phyloP scores from a whole-genome alignment of 2,888 invertebrate species.

The Epistrophe eligans region DNA sequence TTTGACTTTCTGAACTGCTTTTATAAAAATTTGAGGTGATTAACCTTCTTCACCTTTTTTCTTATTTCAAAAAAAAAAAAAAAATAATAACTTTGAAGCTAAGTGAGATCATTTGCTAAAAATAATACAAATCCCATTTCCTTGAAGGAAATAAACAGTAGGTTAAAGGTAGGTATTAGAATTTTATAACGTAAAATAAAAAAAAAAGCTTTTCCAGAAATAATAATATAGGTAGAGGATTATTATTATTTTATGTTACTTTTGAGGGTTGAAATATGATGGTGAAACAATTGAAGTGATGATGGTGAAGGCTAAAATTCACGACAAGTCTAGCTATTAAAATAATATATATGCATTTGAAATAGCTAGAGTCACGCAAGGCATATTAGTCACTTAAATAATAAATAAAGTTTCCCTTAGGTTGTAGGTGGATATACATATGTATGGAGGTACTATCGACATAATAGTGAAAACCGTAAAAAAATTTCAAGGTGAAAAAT shows the following conservation, averaged over 20 bases:
- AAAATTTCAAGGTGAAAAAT: background rate
- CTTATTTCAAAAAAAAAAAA: no score
- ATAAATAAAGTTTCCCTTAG: background rate
- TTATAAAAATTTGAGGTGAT: no score
- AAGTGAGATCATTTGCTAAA: background rate
- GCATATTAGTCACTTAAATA: conserved; percentile 20
- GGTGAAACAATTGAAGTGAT: background rate
- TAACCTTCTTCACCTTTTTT: no score
- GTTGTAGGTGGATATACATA: background rate
- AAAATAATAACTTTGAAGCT: background rate
- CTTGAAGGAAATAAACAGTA: background rate
- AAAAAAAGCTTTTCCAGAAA: background rate
- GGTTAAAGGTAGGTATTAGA: background rate
- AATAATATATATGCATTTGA: background rate
- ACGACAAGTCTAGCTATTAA: conserved; percentile 14
- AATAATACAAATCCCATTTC: conserved; percentile 3
- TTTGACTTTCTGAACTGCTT: no score
- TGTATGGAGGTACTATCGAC: background rate
- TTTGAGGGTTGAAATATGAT: conserved; percentile 7
- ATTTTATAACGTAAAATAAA: background rate
- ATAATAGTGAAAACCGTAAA: conserved; percentile 1
- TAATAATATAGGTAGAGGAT: background rate
- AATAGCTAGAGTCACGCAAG: conserved; percentile 22
- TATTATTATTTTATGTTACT: background rate
- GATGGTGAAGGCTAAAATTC: conserved; percentile 17